phyloP scores from a whole-genome alignment of 2,113 vertebrate species.

The Lanius collurio region DNA sequence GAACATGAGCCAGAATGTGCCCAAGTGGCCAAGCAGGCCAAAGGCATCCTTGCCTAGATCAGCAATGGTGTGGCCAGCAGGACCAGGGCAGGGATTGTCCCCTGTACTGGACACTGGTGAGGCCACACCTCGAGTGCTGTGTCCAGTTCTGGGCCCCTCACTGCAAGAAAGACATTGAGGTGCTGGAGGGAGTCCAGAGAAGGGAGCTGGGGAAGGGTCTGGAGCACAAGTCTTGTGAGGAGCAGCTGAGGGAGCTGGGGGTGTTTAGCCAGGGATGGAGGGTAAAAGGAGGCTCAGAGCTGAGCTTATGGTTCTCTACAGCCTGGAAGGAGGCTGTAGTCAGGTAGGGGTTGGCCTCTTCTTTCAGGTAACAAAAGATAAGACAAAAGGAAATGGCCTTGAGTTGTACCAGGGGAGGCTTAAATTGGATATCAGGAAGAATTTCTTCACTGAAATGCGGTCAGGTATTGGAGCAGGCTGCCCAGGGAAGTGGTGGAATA shows the following conservation, averaged over 20 bases:
- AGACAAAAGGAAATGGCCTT: not conserved
- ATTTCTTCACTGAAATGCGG: not conserved
- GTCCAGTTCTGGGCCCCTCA: not conserved
- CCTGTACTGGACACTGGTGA: not conserved
- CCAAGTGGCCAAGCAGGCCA: not conserved
- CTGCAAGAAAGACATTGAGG: not conserved
- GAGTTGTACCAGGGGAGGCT: not conserved
- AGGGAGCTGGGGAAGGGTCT: not conserved
- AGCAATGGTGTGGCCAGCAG: not conserved
- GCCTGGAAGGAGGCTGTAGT: not conserved
- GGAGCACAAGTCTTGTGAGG: not conserved
- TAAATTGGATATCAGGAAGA: not conserved
- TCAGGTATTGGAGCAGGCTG: not conserved
- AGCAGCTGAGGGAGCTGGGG: not conserved
- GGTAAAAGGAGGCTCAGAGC: not conserved
- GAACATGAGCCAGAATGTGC: not conserved
- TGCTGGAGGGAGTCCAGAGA: not conserved
- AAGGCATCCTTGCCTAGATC: not conserved
- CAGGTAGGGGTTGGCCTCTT: rapidly evolving
- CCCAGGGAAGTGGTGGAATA: not conserved
- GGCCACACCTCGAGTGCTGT: not conserved
- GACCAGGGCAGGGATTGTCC: not conserved
- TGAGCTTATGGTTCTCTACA: rapidly evolving
- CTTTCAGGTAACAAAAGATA: not conserved
- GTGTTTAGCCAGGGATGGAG: not conserved